These are phyloP conservation scores for Coenobita brevimanus DNA, from an alignment of 1,140 invertebrate species.

Conservation along the genomic window DNA sequence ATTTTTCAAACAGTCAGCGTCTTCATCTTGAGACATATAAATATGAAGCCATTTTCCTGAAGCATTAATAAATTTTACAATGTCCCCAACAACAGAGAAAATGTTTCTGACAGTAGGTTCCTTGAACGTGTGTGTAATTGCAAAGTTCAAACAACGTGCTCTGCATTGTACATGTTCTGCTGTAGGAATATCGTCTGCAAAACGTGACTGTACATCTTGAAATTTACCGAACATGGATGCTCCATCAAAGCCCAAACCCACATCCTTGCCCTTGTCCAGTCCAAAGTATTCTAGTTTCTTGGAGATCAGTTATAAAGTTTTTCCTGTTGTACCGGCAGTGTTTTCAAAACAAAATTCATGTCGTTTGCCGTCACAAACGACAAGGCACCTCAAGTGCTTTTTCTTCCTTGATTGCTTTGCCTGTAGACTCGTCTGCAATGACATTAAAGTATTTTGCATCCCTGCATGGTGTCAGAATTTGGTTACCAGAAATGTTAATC, in stretches of 20 bases:
- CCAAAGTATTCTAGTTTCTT: constrained; percentile 28
- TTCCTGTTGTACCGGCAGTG: constrained; percentile 38
- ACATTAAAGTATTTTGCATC: constrained; percentile 16
- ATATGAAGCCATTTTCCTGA: background rate
- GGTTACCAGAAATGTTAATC: constrained; percentile 20
- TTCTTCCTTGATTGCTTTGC: constrained; percentile 34
- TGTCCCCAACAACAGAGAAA: background rate
- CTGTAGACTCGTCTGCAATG: constrained; percentile 27
- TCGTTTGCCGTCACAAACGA: background rate
- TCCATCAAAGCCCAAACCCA: constrained; percentile 33
- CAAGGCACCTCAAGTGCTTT: background rate
- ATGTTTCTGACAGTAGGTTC: background rate
- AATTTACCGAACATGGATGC: background rate
- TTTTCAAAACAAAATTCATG: constrained; percentile 34
- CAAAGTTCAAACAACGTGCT: constrained; percentile 22
- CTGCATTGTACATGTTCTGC: constrained; percentile 1
- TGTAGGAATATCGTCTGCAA: background rate
- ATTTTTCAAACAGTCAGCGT: too few relatives aligned
- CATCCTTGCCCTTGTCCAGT: constrained; percentile 18
- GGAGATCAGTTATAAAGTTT: constrained; percentile 15
- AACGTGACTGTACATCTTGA: constrained; percentile 21
- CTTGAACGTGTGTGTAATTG: background rate
- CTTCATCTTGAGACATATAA: too few relatives aligned
- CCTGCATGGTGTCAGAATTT: background rate
- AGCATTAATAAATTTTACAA: too few relatives aligned